Evolutionary conservation across 2,888 invertebrate species (phyloP), one percentile per base, ranked within the genome.

Genomic region (Acleris emargana): DNA sequence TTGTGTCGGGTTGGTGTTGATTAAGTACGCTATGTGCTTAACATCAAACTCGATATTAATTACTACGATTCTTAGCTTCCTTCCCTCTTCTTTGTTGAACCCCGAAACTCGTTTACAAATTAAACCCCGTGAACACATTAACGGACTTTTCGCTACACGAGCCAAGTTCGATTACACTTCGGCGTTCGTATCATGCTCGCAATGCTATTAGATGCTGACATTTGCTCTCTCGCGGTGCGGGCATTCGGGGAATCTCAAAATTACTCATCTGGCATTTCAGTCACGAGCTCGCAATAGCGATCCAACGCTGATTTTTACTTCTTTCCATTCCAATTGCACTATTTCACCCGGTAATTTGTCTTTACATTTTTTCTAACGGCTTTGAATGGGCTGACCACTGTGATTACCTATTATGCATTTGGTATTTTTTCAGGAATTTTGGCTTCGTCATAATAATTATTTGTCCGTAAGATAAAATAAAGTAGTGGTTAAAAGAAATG

Each of bases 211-310:
- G 84, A 78, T 78, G 84, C 84, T 86, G 89, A 88, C 89, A 88
- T 90, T 90, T 84, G 86, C 87, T 84, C 88, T 81, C 82, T 82
- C 76, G 73, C 80, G 78, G 80, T 77, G 76, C 76, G 77, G 71
- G 82, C 86, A 88, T 90, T 89, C 83, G 80, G 80, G 78, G 92
- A 88, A 92, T 91, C 88, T 89, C 81, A 85, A 89, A 90, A 91
- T 90, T 90, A 90, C 91, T 89, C 89, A 89, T 91, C 87, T 77
- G 81, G 84, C 80, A 92, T 91, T 91, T 84, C 82, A 89, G 90
- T 88, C 92, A 91, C 91, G 91, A 77, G 79, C 73, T 78, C 75
- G 80, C 81, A 78, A 78, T 82, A 81, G 79, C 89, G 82, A 84
- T 86, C 78, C 81, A 71, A 77, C 81, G 86, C 87, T 91, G 91